Evolutionary conservation across 2,113 vertebrate species (phyloP).

Genomic region (Nycticryphes semicollaris): DNA sequence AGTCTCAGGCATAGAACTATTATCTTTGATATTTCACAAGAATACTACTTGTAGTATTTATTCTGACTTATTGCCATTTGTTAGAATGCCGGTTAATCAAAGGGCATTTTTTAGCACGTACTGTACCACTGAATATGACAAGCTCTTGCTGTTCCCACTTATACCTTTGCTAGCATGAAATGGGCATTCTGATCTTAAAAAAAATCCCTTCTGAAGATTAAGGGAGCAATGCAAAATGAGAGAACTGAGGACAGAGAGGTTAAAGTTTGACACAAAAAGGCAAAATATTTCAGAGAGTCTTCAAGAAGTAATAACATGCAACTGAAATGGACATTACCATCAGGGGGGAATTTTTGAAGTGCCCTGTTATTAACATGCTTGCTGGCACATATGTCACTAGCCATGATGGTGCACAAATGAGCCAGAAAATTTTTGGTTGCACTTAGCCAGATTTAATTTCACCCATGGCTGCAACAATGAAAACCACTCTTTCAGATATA

Average conservation of each 20-base stretch:
- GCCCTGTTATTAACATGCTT: neutral
- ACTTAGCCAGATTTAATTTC: neutral
- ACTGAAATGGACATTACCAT: neutral
- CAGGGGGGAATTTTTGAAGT: neutral
- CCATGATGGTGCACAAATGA: neutral
- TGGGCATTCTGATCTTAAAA: neutral
- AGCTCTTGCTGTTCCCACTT: neutral
- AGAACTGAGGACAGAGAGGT: neutral
- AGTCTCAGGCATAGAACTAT: neutral
- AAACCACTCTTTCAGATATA: constrained; percentile 9
- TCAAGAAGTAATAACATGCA: neutral
- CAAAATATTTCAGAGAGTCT: neutral
- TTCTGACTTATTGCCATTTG: neutral
- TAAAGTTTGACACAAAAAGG: neutral
- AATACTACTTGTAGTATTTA: neutral
- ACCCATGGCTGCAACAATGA: neutral
- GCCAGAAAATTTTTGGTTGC: neutral
- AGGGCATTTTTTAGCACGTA: neutral
- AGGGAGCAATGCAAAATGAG: neutral
- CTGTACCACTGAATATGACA: neutral
- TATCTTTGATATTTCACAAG: neutral
- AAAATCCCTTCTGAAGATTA: neutral
- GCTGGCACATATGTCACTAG: neutral
- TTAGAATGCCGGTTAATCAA: neutral
- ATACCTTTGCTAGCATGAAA: neutral